phyloP scores from a whole-genome alignment of 2,113 vertebrate species.

The Himantopus leucocephalus region DNA sequence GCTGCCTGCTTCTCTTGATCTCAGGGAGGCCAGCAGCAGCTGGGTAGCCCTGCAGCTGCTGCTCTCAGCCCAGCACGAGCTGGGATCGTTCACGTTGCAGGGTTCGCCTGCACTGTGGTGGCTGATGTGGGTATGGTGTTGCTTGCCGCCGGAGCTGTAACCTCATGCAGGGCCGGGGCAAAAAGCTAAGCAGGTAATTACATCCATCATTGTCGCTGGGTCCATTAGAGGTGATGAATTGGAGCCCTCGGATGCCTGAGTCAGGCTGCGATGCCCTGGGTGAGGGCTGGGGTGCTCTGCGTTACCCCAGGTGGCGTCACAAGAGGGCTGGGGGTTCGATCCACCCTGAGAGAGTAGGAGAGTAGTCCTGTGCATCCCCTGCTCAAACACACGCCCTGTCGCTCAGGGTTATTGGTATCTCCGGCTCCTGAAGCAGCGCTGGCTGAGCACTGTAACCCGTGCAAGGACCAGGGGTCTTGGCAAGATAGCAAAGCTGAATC shows the following conservation, averaged over 20 bases:
- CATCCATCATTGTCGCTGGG: fast-evolving
- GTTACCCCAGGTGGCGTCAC: fast-evolving
- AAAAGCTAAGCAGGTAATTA: not conserved
- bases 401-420: not conserved
- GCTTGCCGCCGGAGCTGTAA: not conserved
- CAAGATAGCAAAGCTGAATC: not conserved
- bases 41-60: not conserved
- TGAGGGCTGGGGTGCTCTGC: not conserved
- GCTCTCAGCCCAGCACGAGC: not conserved
- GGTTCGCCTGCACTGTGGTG: fast-evolving
- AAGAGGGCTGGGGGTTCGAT: not conserved
- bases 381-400: not conserved
- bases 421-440: not conserved
- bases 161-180: not conserved
- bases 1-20: not conserved
- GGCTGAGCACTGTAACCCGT: not conserved
- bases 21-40: not conserved
- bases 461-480: not conserved
- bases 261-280: not conserved
- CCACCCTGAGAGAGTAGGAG: not conserved
- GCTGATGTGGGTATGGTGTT: not conserved
- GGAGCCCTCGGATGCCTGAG: not conserved
- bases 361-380: not conserved
- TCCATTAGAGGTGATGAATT: not conserved
- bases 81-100: fast-evolving